These are phyloP conservation scores for Fregata magnificens DNA, from an alignment of 2,113 vertebrate genomes.

Conservation along the genomic window DNA sequence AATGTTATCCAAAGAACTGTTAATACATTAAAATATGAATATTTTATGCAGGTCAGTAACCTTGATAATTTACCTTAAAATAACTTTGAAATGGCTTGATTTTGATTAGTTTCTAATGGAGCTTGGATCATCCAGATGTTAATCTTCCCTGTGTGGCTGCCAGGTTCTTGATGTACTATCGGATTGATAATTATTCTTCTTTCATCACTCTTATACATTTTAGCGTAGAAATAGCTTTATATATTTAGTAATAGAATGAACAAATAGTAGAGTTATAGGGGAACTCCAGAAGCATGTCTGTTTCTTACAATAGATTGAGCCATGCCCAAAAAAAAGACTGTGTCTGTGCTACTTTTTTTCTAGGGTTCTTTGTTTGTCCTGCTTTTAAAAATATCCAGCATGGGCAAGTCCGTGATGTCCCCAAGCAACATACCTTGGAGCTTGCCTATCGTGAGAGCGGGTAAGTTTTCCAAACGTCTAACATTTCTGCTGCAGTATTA, in stretches of 20 bases:
- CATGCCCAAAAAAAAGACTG: neutral
- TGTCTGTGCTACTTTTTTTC: neutral
- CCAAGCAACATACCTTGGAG: neutral
- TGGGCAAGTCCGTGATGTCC: neutral
- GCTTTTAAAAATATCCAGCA: neutral
- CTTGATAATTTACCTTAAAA: constrained; percentile 44
- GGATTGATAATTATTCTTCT: neutral
- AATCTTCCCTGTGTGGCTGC: neutral
- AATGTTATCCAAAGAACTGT: neutral
- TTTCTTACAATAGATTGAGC: neutral
- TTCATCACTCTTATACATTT: neutral
- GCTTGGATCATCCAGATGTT: neutral
- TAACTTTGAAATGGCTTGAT: constrained; percentile 25
- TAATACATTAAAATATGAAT: constrained; percentile 30
- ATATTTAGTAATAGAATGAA: neutral
- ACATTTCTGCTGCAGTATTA: neutral
- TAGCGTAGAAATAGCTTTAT: neutral
- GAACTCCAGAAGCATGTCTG: neutral
- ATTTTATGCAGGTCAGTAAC: constrained; percentile 42
- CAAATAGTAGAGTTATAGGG: neutral
- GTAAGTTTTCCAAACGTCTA: neutral
- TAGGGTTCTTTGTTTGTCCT: neutral
- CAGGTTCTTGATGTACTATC: neutral
- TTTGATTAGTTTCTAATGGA: constrained; percentile 34
- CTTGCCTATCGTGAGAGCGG: accelerated